Evolutionary conservation across 2,888 invertebrate species (phyloP).

Genomic region (Drosophila longiperda): DNA sequence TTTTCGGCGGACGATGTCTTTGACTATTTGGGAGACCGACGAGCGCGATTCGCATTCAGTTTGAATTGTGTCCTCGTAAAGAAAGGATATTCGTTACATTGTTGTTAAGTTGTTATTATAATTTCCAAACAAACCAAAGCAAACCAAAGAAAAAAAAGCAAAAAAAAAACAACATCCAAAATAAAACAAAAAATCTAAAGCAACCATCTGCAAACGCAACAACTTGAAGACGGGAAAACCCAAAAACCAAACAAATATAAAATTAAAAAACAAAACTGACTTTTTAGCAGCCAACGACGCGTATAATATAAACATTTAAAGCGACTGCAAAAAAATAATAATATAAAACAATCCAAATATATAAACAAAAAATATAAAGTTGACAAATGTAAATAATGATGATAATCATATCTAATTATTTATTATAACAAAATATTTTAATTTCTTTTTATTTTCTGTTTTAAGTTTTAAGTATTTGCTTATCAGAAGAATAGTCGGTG

Average conservation of each 20-base stretch:
- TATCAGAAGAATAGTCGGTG: background rate
- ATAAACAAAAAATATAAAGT: conserved; percentile 22
- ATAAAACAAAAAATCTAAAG: conserved; percentile 38
- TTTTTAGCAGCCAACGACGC: conserved; percentile 26
- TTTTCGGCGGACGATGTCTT: conserved; percentile 59
- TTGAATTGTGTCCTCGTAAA: conserved; percentile 85
- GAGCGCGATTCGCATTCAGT: conserved; percentile 84
- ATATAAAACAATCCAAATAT: conserved; percentile 12
- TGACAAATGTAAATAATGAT: conserved; percentile 23
- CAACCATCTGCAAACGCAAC: conserved; percentile 46
- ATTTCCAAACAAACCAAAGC: conserved; percentile 79
- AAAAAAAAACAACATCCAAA: conserved; percentile 37
- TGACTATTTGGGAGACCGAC: conserved; percentile 84
- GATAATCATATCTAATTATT: background rate
- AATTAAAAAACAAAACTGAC: conserved; percentile 10
- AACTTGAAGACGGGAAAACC: conserved; percentile 53
- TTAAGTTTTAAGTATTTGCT: background rate
- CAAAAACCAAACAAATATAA: conserved; percentile 39
- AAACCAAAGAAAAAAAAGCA: conserved; percentile 50
- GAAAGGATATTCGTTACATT: conserved; percentile 86
- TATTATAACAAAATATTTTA: background rate
- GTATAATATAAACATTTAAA: conserved; percentile 35
- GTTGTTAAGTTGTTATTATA: conserved; percentile 85
- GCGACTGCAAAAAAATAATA: conserved; percentile 19
- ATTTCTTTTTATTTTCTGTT: background rate